Percentiles rank a stretch among this genome's conserved stretches.
Evolutionary conservation across 2,888 invertebrate species (phyloP).

Genomic region (Sarcophaga variegata): DNA sequence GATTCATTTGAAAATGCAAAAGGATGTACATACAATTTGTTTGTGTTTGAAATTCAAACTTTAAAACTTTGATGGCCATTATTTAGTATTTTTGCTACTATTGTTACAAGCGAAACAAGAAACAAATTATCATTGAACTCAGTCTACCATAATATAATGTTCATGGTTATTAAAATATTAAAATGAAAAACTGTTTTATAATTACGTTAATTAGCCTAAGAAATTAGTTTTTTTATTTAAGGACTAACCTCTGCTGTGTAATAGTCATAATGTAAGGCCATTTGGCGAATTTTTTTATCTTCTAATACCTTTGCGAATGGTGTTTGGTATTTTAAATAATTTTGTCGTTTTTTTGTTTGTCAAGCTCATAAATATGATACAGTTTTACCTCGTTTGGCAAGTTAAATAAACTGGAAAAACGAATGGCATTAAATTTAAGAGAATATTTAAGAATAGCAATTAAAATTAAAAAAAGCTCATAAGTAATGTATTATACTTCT

Average conservation of each 20-base stretch:
- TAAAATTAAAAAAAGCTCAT: too few relatives aligned
- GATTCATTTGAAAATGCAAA: background rate
- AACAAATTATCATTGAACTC: conserved; percentile 36
- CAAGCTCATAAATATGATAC: background rate
- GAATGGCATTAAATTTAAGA: too few relatives aligned
- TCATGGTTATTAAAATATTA: conserved; percentile 47
- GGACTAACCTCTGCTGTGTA: background rate
- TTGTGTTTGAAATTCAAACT: conserved; percentile 1
- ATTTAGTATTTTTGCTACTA: background rate
- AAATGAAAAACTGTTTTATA: conserved; percentile 35
- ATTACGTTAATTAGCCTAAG: conserved; percentile 22
- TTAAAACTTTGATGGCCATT: conserved; percentile 9
- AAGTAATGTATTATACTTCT: too few relatives aligned
- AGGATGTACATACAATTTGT: background rate
- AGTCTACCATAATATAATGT: conserved; percentile 8
- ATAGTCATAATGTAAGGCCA: background rate
- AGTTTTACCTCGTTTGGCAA: conserved; percentile 12
- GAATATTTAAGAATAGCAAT: too few relatives aligned
- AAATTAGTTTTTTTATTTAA: too few relatives aligned
- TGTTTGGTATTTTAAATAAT: conserved; percentile 3
- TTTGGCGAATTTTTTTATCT: background rate
- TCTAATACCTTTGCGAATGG: conserved; percentile 30
- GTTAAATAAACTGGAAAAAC: too few relatives aligned
- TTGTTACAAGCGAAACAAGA: background rate
- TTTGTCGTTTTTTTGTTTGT: background rate